Percentiles rank a stretch among this genome's conserved stretches.
These are phyloP conservation scores for Boulengerochromis microlepis DNA, from an alignment of 2,113 vertebrate genomes.

Conservation along the genomic window DNA sequence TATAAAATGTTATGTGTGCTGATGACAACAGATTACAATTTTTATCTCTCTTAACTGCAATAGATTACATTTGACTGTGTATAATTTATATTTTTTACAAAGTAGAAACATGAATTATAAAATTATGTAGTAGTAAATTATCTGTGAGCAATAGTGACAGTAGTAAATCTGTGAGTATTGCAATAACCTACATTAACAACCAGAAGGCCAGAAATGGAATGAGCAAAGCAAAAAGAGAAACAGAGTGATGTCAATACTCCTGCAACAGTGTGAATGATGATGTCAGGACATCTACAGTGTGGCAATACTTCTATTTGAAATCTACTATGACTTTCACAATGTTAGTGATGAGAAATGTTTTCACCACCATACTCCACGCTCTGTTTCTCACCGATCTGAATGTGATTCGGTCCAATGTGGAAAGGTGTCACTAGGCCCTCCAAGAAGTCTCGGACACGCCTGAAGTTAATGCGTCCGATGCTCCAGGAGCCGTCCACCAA, in stretches of 20 bases:
- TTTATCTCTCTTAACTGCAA: not conserved
- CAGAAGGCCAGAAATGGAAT: not conserved
- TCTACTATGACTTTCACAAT: not conserved
- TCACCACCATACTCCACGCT: not conserved
- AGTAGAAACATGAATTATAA: not conserved
- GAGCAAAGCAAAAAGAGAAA: not conserved
- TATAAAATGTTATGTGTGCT: not conserved
- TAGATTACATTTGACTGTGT: not conserved
- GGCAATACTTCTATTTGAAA: not conserved
- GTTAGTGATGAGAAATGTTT: not conserved
- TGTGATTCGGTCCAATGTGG: slow-evolving; percentile 74
- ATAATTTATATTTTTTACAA: not conserved
- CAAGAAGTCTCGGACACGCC: slow-evolving; percentile 85
- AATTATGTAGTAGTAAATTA: not conserved
- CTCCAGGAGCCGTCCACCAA: slow-evolving; percentile 96
- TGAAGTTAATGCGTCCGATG: slow-evolving; percentile 87
- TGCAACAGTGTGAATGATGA: not conserved
- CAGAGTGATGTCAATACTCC: not conserved
- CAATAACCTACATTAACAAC: not conserved
- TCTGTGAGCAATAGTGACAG: not conserved
- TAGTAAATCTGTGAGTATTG: not conserved
- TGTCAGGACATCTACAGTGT: not conserved
- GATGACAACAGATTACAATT: not conserved
- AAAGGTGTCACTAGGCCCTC: slow-evolving; percentile 82
- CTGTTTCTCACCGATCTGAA: slow-evolving; percentile 81